Evolutionary conservation across 1,140 invertebrate species (phyloP).

Genomic region (Goniozus legneri): DNA sequence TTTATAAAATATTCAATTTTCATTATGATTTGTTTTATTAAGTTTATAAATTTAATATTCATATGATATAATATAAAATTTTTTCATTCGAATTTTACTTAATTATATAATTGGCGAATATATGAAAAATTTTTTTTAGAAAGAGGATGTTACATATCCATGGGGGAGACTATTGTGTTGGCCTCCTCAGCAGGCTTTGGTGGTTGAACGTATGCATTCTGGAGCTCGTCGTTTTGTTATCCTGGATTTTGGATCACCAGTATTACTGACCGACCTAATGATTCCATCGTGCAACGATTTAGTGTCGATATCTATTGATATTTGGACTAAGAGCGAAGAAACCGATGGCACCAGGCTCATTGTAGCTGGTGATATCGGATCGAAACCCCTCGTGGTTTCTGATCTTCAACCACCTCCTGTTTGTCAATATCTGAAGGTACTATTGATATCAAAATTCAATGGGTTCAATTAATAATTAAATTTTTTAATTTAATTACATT

Average conservation of each 20-base stretch:
- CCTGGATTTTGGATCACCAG: conserved; percentile 82
- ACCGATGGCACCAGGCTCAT: conserved; percentile 79
- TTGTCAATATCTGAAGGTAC: conserved; percentile 84
- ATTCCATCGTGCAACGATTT: conserved; percentile 84
- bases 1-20: conserved; percentile 7
- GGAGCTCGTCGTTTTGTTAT: conserved; percentile 83
- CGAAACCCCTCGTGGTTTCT: conserved; percentile 76
- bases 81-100: too few species aligned
- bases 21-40: conserved; percentile 18
- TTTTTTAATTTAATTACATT: background rate
- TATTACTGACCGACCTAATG: conserved; percentile 83
- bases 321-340: conserved; percentile 84
- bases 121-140: conserved; percentile 36
- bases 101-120: too few species aligned
- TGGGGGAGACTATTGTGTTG: conserved; percentile 74
- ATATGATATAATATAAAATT: too few species aligned
- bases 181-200: conserved; percentile 77
- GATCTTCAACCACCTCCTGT: conserved; percentile 86
- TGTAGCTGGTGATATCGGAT: conserved; percentile 80
- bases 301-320: conserved; percentile 83
- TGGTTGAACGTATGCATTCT: conserved; percentile 92
- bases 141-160: conserved; percentile 54
- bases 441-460: too few species aligned
- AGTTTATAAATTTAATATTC: conserved; percentile 8
- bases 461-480: conserved; percentile 1